phyloP scores from a whole-genome alignment of 2,888 invertebrate genomes.

The Elysia crispata region DNA sequence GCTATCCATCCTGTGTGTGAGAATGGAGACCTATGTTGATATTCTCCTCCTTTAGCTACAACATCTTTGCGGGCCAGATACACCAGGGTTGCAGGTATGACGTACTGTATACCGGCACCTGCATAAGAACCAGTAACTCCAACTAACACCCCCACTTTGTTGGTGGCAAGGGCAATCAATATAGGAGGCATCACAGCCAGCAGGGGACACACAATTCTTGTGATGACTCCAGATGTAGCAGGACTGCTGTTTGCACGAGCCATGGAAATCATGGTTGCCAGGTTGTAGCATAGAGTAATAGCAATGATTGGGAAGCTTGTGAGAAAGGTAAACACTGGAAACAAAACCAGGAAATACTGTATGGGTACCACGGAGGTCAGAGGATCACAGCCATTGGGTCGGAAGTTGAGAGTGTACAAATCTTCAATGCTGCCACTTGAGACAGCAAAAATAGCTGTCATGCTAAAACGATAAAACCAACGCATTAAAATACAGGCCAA shows the following conservation, averaged over 20 bases:
- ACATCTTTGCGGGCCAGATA: slow-evolving; percentile 77
- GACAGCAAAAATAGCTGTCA: slow-evolving; percentile 83
- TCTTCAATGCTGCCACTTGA: slow-evolving; percentile 86
- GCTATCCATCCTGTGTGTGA: too few species aligned
- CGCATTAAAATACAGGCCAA: too few species aligned
- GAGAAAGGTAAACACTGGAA: slow-evolving; percentile 96
- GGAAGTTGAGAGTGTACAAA: slow-evolving; percentile 96
- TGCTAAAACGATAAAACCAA: too few species aligned
- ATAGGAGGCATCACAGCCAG: slow-evolving; percentile 91
- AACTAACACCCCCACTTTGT: slow-evolving; percentile 84
- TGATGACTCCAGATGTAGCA: too few species aligned
- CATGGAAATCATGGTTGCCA: slow-evolving; percentile 81
- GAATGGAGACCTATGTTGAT: too few species aligned
- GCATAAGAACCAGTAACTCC: slow-evolving; percentile 96
- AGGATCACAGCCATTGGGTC: slow-evolving; percentile 77
- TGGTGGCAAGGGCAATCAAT: slow-evolving; percentile 88
- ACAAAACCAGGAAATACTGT: slow-evolving; percentile 93
- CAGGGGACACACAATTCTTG: too few species aligned
- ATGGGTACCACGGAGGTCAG: slow-evolving; percentile 79
- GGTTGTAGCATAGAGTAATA: slow-evolving; percentile 94
- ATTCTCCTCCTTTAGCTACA: slow-evolving; percentile 25
- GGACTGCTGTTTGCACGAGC: slow-evolving; percentile 19
- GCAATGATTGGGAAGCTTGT: slow-evolving; percentile 98
- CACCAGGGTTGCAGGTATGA: slow-evolving; percentile 92
- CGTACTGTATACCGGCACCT: slow-evolving; percentile 94